Base-by-base conservation (phyloP, 2,888 invertebrate species). In the Phortica okadai region DNA sequence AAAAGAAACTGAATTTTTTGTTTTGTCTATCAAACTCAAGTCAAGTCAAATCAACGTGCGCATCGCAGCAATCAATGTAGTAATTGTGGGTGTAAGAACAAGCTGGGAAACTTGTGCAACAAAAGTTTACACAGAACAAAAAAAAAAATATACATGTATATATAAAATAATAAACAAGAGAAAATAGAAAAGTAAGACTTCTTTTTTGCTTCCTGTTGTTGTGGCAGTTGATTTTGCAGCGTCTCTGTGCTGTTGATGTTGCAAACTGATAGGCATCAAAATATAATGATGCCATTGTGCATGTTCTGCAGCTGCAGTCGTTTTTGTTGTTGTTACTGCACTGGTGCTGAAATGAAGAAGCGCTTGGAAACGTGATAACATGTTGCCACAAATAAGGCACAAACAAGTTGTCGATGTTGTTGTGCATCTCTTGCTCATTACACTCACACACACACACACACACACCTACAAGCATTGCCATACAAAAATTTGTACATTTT, bases 301-400 rank as follows among this genome's bases (percentile, higher is more conserved):
- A 14, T 42, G 33, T 42, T 14, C 56, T 72, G 50, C 33, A 33
- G 11, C 25, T 10, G 42, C 41, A 1, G 25, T 33, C 4, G 33
- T 64, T 64, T 4, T 64, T 64, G 64, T 59, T 21, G 64, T 64
- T 33, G 41, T 33, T 33, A 6, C 64, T 64, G 41, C 41, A 64
- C 4, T 5, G 4, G 33, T 5, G 64, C 64, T 11, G 25, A 64
- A 64, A 11, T 54, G 54, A 54, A 56, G 70, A 56, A 56, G 70
- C 70, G 33, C 70, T 75, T 76, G 76, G 77, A 78, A 81, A 87
- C 87, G 86, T 87, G 85, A 87, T 85, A 85, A 86, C 82, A 85
- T 83, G 87, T 62, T 25, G 25, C 21, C 62, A 62, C 62, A 62
- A 62, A 62, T 87, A 86, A 67, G 83, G 82, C 84, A 45, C 77